Evolutionary conservation across 1,140 invertebrate species (phyloP), one percentile per base, ranked within the genome.

Genomic region (Gryllus bimaculatus): DNA sequence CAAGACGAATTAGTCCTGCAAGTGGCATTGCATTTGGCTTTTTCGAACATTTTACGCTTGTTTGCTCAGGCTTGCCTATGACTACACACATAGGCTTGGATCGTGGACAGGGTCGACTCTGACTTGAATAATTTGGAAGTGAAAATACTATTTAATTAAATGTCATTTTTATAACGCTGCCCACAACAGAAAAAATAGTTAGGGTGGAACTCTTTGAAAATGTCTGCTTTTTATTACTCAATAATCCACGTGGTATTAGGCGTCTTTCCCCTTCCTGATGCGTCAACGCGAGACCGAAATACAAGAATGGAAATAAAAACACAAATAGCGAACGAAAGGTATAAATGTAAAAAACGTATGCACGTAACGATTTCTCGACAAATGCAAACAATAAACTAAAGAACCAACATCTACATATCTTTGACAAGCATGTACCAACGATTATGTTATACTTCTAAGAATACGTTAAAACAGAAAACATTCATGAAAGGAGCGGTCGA

Each of bases 181-280:
- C 54, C 54, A 66, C 54, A 66, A 66, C 54, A 13, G 54, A 66
- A 66, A 66, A 13, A 66, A 13, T 66, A 1, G 54, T 66, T 66
- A 66, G 26, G 26, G 26, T 66, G 54, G 54, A 66, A 13, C 54
- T 66, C 54, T 66, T 66, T 66, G 54, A 66, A 66, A 66, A 66
- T 66, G 54, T 66, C 54, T 66, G 54, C 18, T 66, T 13, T 18
- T 13, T 66, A 39, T 39, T 1, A 7, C 18, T 13, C 54, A 66
- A 66, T 66, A 66, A 66, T 66, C 54, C 54, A 66, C 54, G 54
- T 66, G 54, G 54, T 66, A 66, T 66, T 66, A 66, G 54, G 54
- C 54, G 54, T 66, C 54, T 66, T 66, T 66, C 54, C 54, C 54
- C 54, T 66, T 66, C 54, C 54, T 66, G 54, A 66, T 13, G 54